Evolutionary conservation across 2,113 vertebrate species (phyloP).

Genomic region (Tiliqua scincoides): DNA sequence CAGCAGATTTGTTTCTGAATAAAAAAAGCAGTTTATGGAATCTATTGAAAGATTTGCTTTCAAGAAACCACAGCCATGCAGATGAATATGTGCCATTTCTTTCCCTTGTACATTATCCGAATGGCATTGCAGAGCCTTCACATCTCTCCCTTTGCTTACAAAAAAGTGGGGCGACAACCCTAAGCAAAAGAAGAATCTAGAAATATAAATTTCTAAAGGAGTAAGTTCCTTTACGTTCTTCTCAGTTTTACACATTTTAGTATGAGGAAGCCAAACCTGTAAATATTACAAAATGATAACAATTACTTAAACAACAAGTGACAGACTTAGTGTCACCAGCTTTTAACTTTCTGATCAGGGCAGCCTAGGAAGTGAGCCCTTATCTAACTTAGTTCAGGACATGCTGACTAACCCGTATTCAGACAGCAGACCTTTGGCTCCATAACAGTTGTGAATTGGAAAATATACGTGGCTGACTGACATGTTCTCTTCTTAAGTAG

Average conservation of each 20-base stretch:
- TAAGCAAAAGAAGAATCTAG: not conserved
- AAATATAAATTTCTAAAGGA: constrained; percentile 21
- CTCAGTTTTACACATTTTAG: constrained; percentile 52
- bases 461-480: constrained; percentile 34
- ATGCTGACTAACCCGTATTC: constrained; percentile 61
- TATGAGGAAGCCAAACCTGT: constrained; percentile 57
- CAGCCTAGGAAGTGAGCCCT: constrained; percentile 63
- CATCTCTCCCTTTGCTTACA: constrained; percentile 24
- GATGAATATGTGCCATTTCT: not conserved
- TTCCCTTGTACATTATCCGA: not conserved
- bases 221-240: constrained; percentile 46
- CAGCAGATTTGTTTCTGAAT: not conserved
- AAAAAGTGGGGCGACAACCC: not conserved
- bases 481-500: constrained; percentile 36
- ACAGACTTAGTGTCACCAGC: constrained; percentile 70
- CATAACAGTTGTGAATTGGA: constrained; percentile 49
- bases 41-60: constrained; percentile 7
- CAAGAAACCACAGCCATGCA: not conserved
- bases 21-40: not conserved
- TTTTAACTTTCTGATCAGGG: constrained; percentile 66
- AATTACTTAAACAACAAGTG: constrained; percentile 66
- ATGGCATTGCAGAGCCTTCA: constrained; percentile 27
- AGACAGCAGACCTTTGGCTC: constrained; percentile 63
- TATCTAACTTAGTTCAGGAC: constrained; percentile 68
- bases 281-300: constrained; percentile 61